These are phyloP conservation scores for Tetranychus urticae DNA, from an alignment of 1,140 invertebrate genomes.

Conservation along the genomic window DNA sequence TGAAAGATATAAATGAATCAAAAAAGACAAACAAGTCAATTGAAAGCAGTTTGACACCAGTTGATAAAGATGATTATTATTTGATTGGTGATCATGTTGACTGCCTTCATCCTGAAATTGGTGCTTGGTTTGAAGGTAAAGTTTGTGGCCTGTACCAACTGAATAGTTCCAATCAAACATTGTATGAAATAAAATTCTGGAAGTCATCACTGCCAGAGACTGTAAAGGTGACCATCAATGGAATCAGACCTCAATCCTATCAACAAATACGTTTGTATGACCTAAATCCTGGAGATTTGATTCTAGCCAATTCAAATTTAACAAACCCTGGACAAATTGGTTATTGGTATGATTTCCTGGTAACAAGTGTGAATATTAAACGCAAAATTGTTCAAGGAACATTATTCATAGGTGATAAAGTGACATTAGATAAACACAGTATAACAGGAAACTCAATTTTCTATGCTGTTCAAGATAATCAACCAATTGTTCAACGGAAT, in stretches of 20 bases:
- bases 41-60: constrained; percentile 2
- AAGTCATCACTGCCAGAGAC: neutral
- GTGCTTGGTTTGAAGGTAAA: constrained; percentile 27
- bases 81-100: constrained; percentile 44
- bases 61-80: constrained; percentile 12
- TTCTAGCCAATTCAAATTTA: constrained; percentile 52
- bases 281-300: constrained; percentile 31
- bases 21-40: constrained; percentile 9
- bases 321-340: constrained; percentile 35
- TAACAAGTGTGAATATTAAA: constrained; percentile 21
- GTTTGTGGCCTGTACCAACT: constrained; percentile 19
- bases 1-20: constrained; percentile 8
- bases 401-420: constrained; percentile 18
- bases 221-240: neutral
- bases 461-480: neutral
- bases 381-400: constrained; percentile 19
- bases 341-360: constrained; percentile 43
- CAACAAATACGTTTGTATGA: constrained; percentile 28
- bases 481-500: neutral
- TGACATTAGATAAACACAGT: constrained; percentile 22
- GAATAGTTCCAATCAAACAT: neutral
- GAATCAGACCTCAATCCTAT: constrained; percentile 40
- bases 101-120: constrained; percentile 26
- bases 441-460: constrained; percentile 21
- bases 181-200: neutral